These are phyloP conservation scores for Dermochelys coriacea DNA, from an alignment of 2,797 vertebrate species.

Conservation along the genomic window DNA sequence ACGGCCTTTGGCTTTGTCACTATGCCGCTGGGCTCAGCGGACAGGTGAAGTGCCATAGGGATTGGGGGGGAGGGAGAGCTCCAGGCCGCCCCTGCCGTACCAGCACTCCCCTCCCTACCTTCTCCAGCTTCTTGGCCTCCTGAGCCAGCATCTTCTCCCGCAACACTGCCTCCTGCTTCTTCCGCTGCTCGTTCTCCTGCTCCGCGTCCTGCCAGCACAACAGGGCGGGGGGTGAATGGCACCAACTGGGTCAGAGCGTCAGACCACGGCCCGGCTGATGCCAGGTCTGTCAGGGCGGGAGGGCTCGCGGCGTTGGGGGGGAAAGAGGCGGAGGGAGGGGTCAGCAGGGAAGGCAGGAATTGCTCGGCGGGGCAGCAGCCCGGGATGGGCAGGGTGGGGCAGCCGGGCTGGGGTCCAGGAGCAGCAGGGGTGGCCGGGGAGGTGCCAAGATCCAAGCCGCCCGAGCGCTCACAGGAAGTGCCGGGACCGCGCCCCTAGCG, in stretches of 20 bases:
- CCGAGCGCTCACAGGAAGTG: too few species aligned
- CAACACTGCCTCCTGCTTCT: slow-evolving; percentile 96
- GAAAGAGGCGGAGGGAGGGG: neutral
- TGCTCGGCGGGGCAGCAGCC: too few species aligned
- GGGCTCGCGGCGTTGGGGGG: too few species aligned
- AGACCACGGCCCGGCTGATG: neutral
- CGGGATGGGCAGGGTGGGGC: too few species aligned
- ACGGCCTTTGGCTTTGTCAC: too few species aligned
- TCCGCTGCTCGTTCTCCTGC: slow-evolving; percentile 91
- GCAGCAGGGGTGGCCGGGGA: too few species aligned
- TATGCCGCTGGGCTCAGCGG: neutral
- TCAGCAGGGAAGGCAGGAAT: too few species aligned
- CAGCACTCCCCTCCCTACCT: slow-evolving; percentile 59
- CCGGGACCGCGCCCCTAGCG: neutral
- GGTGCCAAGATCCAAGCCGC: too few species aligned
- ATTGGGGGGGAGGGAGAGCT: too few species aligned
- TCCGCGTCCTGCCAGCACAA: slow-evolving; percentile 88
- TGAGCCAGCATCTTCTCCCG: slow-evolving; percentile 94
- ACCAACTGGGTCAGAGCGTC: accelerated
- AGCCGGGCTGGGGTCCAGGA: too few species aligned
- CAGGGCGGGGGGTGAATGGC: neutral
- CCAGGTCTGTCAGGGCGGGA: too few species aligned
- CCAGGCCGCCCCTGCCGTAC: neutral
- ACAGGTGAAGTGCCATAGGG: too few species aligned
- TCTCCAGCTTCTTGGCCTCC: slow-evolving; percentile 91